Conservation (phyloP, 2,888 invertebrate genomes). For the Cerceris ruficornis region DNA sequence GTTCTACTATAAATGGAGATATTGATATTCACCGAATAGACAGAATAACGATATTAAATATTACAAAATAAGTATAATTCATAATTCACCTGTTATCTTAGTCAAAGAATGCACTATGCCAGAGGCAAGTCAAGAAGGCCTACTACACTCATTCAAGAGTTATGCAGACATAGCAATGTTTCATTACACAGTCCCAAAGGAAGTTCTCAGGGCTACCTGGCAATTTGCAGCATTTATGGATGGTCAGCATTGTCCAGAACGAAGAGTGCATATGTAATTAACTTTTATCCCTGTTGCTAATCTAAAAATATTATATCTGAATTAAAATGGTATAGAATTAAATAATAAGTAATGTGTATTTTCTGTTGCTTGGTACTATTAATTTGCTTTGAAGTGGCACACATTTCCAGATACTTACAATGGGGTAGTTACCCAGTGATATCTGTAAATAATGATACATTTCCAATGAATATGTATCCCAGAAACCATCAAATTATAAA, state of each 20-base stretch:
- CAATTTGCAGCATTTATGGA: slow-evolving; percentile 83
- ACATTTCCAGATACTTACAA: slow-evolving; percentile 82
- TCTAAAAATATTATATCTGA: slow-evolving; percentile 1
- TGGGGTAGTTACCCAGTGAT: slow-evolving; percentile 84
- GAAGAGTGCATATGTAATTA: slow-evolving; percentile 81
- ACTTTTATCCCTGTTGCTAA: slow-evolving; percentile 3
- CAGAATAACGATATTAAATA: too few relatives aligned
- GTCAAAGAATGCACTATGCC: slow-evolving; percentile 70
- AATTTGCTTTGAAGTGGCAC: too few relatives aligned
- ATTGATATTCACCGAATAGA: neutral
- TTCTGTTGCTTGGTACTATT: too few relatives aligned
- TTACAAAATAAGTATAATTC: neutral
- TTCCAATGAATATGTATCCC: slow-evolving; percentile 80
- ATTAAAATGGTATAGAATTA: neutral
- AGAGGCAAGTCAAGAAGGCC: slow-evolving; percentile 82
- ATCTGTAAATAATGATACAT: slow-evolving; percentile 82
- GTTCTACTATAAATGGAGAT: neutral
- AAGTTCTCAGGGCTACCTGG: slow-evolving; percentile 82
- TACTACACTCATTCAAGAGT: slow-evolving; percentile 81
- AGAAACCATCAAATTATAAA: slow-evolving; percentile 72
- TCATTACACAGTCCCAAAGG: slow-evolving; percentile 82
- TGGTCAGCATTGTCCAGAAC: slow-evolving; percentile 78
- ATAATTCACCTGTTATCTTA: slow-evolving; percentile 19
- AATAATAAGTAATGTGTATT: neutral
- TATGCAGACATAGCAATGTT: slow-evolving; percentile 82